Base-by-base conservation (phyloP, 2,113 vertebrate genomes). In the Neodontobutis hainanensis region DNA sequence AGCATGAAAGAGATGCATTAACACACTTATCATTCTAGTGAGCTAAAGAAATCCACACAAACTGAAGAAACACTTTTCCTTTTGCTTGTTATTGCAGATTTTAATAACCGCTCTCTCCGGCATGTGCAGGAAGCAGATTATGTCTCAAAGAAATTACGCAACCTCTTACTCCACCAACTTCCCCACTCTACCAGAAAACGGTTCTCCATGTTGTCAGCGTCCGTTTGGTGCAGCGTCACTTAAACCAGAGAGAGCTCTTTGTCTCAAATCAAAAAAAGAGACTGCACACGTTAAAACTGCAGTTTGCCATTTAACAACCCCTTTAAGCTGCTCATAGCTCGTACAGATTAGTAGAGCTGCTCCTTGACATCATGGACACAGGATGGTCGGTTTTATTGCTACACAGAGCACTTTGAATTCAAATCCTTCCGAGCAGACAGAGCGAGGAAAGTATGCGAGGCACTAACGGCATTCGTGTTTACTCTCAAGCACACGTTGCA, bases 61-160 rank as follows among this genome's bases (percentile, higher is more conserved):
- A 45, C 48, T 48, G 35, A 27, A 27, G 19, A 27, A 27, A 27
- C 19, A 27, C 15, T 50, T 53, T 61, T 43, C 11, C 36, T 36
- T 49, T 49, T 56, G 64, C 45, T 11, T 47, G 32, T 27, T 53
- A 11, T 67, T 62, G 61, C 65, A 61, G 57, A 55, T 57, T 68
- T 61, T 44, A 4, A 11, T 38, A 19, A 78, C 47, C 66, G 48
- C 56, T 70, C 4, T 4, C 63, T 48, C 62, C 72, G 82, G 80
- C 71, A 50, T 32, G 40, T 49, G 81, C 75, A 81, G 74, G 70
- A 84, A 75, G 68, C 75, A 78, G 73, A 82, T 84, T 64, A 72
- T 35, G 65, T 60, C 58, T 77, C 27, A 51, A 70, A 55, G n/a
- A 83, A 86, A 80, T 83, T 81, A 80, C 36, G 61, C 82, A 87